Percentiles rank a stretch among this genome's conserved stretches.
These are phyloP conservation scores for Regulus satrapa DNA, from an alignment of 2,113 vertebrate species.

Conservation along the genomic window DNA sequence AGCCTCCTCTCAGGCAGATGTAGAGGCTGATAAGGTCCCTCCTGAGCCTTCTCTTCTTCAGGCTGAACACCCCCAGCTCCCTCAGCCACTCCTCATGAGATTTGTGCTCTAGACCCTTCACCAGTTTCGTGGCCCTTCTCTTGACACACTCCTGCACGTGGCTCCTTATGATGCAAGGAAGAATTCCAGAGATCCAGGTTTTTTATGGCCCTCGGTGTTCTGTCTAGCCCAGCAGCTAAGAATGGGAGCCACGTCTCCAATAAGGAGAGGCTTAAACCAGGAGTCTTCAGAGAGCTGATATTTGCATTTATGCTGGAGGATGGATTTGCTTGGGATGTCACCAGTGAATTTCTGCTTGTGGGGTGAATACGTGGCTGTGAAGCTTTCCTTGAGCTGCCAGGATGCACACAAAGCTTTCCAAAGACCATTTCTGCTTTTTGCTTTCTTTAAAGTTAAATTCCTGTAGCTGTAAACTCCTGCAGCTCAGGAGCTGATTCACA, in stretches of 20 bases:
- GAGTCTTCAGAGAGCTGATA: neutral
- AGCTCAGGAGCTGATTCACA: neutral
- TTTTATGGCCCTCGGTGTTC: neutral
- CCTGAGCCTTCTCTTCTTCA: neutral
- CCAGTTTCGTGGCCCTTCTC: neutral
- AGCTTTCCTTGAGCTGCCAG: neutral
- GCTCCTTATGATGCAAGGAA: neutral
- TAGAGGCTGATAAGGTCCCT: too few species aligned
- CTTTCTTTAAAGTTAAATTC: neutral
- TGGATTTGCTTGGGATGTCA: neutral
- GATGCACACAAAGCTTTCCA: neutral
- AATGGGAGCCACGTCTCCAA: neutral
- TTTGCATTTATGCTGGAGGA: neutral
- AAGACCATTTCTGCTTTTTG: neutral
- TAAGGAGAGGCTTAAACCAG: neutral
- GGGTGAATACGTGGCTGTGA: neutral
- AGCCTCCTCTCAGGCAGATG: neutral
- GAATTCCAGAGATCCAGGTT: neutral
- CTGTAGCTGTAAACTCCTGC: neutral
- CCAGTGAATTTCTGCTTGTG: neutral
- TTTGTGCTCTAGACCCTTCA: neutral
- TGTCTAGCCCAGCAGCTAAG: neutral
- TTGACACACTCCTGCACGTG: neutral
- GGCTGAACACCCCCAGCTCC: neutral
- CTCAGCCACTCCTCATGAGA: neutral